Evolutionary conservation across 2,113 vertebrate species (phyloP).

Genomic region (Ochotona curzoniae): DNA sequence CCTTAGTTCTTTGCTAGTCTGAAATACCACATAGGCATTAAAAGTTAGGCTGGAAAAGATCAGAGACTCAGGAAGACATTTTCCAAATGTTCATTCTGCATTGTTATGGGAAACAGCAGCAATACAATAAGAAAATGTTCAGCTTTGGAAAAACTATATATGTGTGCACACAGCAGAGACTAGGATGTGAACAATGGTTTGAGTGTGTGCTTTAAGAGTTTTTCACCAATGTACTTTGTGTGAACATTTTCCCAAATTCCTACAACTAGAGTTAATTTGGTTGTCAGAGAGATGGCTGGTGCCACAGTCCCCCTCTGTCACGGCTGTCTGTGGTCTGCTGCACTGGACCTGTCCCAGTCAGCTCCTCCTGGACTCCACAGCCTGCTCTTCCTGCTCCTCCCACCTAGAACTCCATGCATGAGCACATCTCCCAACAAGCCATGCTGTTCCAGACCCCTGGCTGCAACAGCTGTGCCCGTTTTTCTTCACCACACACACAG

Average conservation of each 20-base stretch:
- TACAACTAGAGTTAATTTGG: constrained; percentile 7
- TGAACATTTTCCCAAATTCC: constrained; percentile 16
- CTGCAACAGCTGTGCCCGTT: not conserved
- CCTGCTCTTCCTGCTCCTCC: not conserved
- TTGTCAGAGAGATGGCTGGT: not conserved
- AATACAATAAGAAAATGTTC: constrained; percentile 12
- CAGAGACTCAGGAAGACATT: constrained; percentile 4
- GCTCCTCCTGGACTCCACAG: not conserved
- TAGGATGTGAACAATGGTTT: constrained; percentile 29
- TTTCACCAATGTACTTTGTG: not conserved
- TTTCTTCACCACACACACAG: not conserved
- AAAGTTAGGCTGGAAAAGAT: not conserved
- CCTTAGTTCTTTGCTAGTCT: not conserved
- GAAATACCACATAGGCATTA: not conserved
- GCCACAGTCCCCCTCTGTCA: not conserved
- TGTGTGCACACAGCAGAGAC: not conserved
- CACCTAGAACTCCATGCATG: rapidly evolving
- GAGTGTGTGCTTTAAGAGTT: not conserved
- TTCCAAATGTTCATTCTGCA: constrained; percentile 8
- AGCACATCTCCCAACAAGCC: not conserved
- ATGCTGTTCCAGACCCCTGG: not conserved
- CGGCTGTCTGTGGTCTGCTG: constrained; percentile 17
- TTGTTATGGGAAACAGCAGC: not conserved
- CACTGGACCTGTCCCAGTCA: not conserved
- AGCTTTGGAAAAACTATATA: constrained; percentile 17